These are phyloP conservation scores for Tetanocera ferruginea DNA, from an alignment of 2,888 invertebrate genomes.

Conservation along the genomic window DNA sequence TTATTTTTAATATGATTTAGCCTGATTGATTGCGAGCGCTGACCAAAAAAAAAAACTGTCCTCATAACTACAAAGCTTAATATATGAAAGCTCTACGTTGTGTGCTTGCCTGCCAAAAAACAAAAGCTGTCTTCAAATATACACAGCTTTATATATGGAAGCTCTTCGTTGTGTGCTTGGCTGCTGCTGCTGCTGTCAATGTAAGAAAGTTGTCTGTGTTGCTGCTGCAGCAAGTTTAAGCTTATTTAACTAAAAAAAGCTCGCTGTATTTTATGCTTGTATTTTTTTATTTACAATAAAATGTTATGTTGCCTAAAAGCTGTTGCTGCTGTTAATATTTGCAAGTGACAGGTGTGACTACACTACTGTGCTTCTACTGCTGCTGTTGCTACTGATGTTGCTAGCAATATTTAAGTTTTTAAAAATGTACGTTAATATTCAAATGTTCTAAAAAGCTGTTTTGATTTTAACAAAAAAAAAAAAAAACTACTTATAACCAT, in stretches of 20 bases:
- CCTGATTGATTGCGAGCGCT: conserved; percentile 55
- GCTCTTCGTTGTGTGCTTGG: not conserved
- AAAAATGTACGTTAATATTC: conserved; percentile 20
- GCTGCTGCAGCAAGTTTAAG: conserved; percentile 26
- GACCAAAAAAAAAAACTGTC: conserved; percentile 42
- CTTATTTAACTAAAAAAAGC: not conserved
- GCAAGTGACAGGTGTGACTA: not conserved
- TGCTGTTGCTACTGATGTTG: conserved; percentile 30
- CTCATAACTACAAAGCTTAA: not conserved
- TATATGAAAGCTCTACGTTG: not conserved
- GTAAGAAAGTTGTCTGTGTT: conserved; percentile 12
- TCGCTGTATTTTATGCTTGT: not conserved
- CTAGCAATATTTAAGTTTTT: not conserved
- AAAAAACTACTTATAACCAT: not conserved
- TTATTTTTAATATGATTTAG: conserved; percentile 45
- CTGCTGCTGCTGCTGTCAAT: conserved; percentile 19
- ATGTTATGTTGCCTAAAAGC: not conserved
- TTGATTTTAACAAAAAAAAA: not conserved
- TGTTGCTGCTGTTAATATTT: not conserved
- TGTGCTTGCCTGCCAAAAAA: not conserved
- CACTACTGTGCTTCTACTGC: not conserved
- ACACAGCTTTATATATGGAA: not conserved
- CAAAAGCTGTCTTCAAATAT: not conserved
- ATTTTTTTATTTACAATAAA: not conserved
- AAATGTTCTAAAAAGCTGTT: conserved; percentile 21